Conservation (phyloP, 2,113 vertebrate species). For the Fulmarus glacialis region DNA sequence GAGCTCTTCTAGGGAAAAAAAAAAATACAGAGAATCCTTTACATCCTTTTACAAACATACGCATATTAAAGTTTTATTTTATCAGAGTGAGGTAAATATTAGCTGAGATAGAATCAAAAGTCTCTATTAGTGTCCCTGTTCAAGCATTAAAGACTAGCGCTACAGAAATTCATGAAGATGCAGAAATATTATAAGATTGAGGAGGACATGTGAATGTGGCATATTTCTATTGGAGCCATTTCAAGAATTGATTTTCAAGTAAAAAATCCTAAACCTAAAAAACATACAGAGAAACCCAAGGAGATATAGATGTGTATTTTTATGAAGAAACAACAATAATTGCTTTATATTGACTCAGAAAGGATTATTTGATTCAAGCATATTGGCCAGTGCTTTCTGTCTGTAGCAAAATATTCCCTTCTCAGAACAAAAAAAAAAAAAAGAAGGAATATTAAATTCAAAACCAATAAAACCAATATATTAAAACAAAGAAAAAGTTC, state of each 20-base stretch:
- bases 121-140: not conserved
- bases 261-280: not conserved
- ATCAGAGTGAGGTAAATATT: not conserved
- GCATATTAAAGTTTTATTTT: not conserved
- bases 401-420: not conserved
- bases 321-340: not conserved
- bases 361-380: not conserved
- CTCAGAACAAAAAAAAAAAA: not conserved
- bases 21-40: not conserved
- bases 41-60: not conserved
- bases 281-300: not conserved
- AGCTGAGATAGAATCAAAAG: not conserved
- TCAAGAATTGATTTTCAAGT: not conserved
- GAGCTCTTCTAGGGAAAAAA: not conserved
- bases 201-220: not conserved
- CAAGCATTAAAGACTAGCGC: not conserved
- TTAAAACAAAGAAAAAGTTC: not conserved
- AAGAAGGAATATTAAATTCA: not conserved
- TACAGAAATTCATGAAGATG: not conserved
- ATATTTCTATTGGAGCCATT: fast-evolving
- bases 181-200: not conserved
- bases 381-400: not conserved
- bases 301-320: not conserved
- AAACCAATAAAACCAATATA: not conserved
- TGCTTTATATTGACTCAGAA: not conserved